Base-by-base conservation (phyloP, 2,113 vertebrate species). In the Protomyctophum bolini region DNA sequence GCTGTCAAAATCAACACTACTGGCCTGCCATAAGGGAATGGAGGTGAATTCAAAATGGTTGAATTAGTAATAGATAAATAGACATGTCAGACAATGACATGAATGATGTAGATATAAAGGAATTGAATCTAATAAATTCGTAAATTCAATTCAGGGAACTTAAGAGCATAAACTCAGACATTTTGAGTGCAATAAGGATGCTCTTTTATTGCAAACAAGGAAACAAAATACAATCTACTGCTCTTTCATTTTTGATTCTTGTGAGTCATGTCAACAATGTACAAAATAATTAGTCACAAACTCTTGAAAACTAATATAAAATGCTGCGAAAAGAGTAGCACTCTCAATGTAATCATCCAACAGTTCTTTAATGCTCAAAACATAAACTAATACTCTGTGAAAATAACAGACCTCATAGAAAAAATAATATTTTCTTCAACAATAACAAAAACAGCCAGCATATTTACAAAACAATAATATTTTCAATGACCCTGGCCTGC, bases 381-480 rank as follows among this genome's bases (percentile, higher is more conserved):
- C 62, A 77, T 54, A 33, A 87, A 84, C 80, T 75, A 80, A 91
- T 74, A 85, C 75, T 86, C 79, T 68, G 81, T 77, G 75, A 78
- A 87, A 88, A 84, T 72, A 67, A 82, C 73, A 82, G 73, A 88
- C 80, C 77, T 84, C 75, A 87, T 90, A 92, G 83, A 92, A 91
- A 91, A 90, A 87, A 91, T 66, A 80, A 64, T 45, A 66, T 80
- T 81, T 68, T 68, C 75, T 78, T 70, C 67, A 8, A 65, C 63
- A 72, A 87, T 70, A 80, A 70, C 75, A 78, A 81, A 88, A 77
- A 80, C 71, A 84, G 83, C 86, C 91, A 92, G 80, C 77, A 82
- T 93, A 93, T 92, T 85, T 92, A 93, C 91, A 94, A 63, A 57
- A 91, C 73, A 86, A 87, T 73, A 90, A 85, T 91, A 91, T 92